Conservation (phyloP, 2,797 vertebrate species). For the Rhabdophis nuchalis region DNA sequence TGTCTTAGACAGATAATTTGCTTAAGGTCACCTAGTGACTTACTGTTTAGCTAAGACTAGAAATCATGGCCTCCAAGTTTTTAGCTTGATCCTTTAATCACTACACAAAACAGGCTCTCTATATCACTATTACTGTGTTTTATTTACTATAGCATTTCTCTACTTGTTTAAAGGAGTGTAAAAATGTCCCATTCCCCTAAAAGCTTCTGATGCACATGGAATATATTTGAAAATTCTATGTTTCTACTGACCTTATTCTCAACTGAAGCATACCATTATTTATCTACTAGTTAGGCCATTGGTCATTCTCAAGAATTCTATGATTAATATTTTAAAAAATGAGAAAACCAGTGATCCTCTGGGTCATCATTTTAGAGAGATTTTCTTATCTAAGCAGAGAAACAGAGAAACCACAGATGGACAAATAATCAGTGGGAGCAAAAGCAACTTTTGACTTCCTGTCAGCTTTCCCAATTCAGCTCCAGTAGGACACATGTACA, state of each 20-base stretch:
- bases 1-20: not conserved
- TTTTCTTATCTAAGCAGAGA: no score
- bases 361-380: no score
- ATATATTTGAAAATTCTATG: slow-evolving; percentile 40
- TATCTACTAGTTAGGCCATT: slow-evolving; percentile 8
- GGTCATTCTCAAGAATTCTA: not conserved
- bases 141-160: slow-evolving; percentile 48
- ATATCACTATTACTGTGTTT: slow-evolving; percentile 20
- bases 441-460: no score
- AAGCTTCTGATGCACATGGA: slow-evolving; percentile 44
- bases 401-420: no score
- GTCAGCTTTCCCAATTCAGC: no score
- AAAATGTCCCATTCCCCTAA: slow-evolving; percentile 54
- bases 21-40: not conserved
- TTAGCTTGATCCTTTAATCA: not conserved
- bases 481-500: no score
- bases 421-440: no score
- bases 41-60: not conserved
- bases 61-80: not conserved
- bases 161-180: slow-evolving; percentile 33
- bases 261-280: slow-evolving; percentile 27
- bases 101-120: not conserved
- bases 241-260: slow-evolving; percentile 40
- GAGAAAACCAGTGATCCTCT: no score
- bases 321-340: not conserved